Percentiles rank a stretch among this genome's conserved stretches.
phyloP scores from a whole-genome alignment of 2,888 invertebrate species.

The Crioceris asparagi region DNA sequence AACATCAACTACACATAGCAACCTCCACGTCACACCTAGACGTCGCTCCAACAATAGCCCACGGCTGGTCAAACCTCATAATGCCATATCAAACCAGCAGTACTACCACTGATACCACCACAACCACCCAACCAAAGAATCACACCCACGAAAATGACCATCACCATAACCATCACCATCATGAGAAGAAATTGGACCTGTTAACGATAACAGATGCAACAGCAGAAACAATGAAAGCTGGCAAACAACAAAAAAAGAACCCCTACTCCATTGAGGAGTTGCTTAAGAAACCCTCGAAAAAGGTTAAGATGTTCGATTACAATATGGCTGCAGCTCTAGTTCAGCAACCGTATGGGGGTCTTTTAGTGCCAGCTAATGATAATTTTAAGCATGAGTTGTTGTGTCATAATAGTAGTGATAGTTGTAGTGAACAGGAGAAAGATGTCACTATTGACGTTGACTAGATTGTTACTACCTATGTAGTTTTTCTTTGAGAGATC shows the following conservation, averaged over 20 bases:
- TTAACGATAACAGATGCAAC: constrained; percentile 20
- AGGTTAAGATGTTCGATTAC: constrained; percentile 30
- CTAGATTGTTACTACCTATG: no score
- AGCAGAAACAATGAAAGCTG: constrained; percentile 26
- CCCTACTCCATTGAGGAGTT: constrained; percentile 83
- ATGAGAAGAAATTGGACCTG: constrained; percentile 21
- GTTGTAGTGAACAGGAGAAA: constrained; percentile 22
- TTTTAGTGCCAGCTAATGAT: constrained; percentile 6
- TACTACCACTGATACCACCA: no score
- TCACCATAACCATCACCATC: background rate
- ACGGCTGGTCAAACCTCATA: constrained; percentile 45
- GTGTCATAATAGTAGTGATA: constrained; percentile 11
- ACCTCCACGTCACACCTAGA: constrained; percentile 21
- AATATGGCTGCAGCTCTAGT: constrained; percentile 14
- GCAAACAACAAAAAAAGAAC: constrained; percentile 66
- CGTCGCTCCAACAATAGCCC: background rate
- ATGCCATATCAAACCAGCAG: constrained; percentile 41
- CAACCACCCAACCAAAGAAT: background rate
- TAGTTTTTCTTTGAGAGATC: no score
- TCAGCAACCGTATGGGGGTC: constrained; percentile 29
- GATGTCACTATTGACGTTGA: constrained; percentile 29
- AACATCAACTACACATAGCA: constrained; percentile 40
- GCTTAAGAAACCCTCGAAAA: constrained; percentile 67
- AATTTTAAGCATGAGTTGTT: constrained; percentile 16
- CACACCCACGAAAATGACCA: background rate